Evolutionary conservation across 2,888 invertebrate species (phyloP), one percentile per base, ranked within the genome.

Genomic region (Drosophila sordidula): DNA sequence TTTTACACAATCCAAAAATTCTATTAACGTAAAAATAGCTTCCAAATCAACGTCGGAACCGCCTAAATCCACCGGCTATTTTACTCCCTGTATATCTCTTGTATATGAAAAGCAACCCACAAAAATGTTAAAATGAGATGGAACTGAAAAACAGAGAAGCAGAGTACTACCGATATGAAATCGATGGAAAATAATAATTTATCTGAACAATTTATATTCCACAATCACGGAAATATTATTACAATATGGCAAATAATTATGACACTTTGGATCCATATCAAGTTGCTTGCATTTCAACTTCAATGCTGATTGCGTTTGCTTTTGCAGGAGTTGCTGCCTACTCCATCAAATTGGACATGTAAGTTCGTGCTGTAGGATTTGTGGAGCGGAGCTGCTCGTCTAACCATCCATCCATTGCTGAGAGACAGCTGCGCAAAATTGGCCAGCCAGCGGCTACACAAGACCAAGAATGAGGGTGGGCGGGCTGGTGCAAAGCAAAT

Each of bases 381-480:
- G 71, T 55, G 61, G 50, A 57, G 66, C 47, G 69, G 57, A 71
- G 73, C 59, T 52, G 55, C 34, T 26, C 47, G 62, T 68, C 52
- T 14, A 46, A 47, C 55, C 63, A 73, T 75, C 69, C 73, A 78
- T 78, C 78, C 54, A 76, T 49, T 57, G 80, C 62, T 63, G 49
- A 70, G 55, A 70, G 78, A 80, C 75, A 80, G 80, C 78, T 75
- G 79, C 67, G 58, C 68, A 54, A 64, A 71, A 78, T 75, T 70
- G 80, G 70, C 58, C 58, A 66, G 45, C 34, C 46, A 44, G 58
- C 34, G 36, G 56, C 16, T 5, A 55, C 39, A 38, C 11, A 22
- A 49, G 26, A 34, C 16, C 34, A 29, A 29, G 29, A 29, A 29
- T 12, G 12, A 4, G 3, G 4, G 4, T 0, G 3, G 34, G 26